Evolutionary conservation across 2,113 vertebrate species (phyloP).

Genomic region (Cyrtonyx montezumae): DNA sequence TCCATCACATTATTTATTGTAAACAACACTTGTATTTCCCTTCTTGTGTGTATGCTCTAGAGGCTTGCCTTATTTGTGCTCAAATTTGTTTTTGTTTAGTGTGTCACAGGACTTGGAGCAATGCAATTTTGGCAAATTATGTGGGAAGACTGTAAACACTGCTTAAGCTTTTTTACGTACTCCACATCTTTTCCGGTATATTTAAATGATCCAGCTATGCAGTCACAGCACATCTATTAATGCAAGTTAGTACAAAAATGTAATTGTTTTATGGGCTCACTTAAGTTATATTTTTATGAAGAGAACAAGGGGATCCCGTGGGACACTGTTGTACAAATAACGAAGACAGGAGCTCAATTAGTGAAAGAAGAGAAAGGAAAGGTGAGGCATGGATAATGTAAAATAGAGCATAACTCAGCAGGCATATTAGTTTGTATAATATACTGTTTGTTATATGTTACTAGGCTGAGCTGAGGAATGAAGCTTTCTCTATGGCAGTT

Average conservation of each 20-base stretch:
- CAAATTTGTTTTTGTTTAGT: slow-evolving; percentile 37
- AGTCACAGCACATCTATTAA: slow-evolving; percentile 23
- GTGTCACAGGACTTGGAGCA: neutral
- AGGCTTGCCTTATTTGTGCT: neutral
- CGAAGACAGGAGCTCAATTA: slow-evolving; percentile 17
- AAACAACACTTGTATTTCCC: slow-evolving; percentile 27
- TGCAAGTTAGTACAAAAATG: slow-evolving; percentile 13
- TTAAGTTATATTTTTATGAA: slow-evolving; percentile 28
- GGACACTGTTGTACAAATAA: slow-evolving; percentile 36
- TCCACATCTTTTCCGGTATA: neutral
- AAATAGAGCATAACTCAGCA: neutral
- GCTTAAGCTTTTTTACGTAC: neutral
- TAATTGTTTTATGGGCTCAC: neutral
- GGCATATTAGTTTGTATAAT: slow-evolving; percentile 2
- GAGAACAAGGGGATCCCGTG: neutral
- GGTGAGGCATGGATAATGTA: neutral
- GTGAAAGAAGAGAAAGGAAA: neutral
- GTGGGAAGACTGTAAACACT: slow-evolving; percentile 34
- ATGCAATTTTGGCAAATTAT: neutral
- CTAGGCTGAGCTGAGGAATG: neutral
- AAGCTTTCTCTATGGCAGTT: slow-evolving; percentile 24
- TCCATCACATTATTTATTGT: slow-evolving; percentile 18
- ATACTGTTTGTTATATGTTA: neutral
- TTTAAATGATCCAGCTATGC: neutral
- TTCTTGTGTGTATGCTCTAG: neutral